Conservation (phyloP, 2,113 vertebrate species). For the Podocnemis expansa region DNA sequence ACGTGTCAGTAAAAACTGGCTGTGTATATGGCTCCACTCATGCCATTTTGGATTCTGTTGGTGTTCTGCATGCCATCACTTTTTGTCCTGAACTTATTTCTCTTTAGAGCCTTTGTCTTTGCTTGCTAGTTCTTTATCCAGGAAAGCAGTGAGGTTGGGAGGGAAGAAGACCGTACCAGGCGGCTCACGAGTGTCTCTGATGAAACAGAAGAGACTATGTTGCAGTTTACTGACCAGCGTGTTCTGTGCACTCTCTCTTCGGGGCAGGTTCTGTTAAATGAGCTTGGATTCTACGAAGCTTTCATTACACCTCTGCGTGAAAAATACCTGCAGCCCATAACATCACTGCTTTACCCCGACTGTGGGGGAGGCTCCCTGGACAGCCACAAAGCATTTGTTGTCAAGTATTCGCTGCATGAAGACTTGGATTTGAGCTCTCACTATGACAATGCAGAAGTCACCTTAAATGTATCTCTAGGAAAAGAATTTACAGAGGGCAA, state of each 20-base stretch:
- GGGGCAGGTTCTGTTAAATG: constrained; percentile 83
- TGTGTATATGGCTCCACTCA: not conserved
- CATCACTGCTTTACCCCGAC: constrained; percentile 87
- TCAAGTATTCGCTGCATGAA: constrained; percentile 87
- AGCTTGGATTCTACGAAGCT: constrained; percentile 89
- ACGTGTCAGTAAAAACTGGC: not conserved
- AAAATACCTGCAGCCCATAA: constrained; percentile 84
- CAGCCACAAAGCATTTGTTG: constrained; percentile 94
- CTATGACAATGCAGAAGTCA: constrained; percentile 95
- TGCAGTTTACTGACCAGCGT: not conserved
- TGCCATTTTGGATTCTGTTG: not conserved
- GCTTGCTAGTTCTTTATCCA: not conserved
- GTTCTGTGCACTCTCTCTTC: not conserved
- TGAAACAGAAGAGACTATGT: not conserved
- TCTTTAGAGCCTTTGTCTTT: not conserved
- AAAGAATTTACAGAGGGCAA: constrained; percentile 91
- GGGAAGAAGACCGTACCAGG: not conserved
- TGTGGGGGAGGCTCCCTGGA: constrained; percentile 85
- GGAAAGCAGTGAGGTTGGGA: not conserved
- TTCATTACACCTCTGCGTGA: constrained; percentile 90
- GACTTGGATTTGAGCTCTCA: constrained; percentile 92
- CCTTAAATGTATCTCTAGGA: constrained; percentile 91
- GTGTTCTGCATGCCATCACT: not conserved
- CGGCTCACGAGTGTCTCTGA: not conserved
- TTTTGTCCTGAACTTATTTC: not conserved